A percentile compares a stretch with the other conserved stretches of the same genome.
These are phyloP conservation scores for Dysdera silvatica DNA, from an alignment of 1,140 invertebrate species.

Conservation along the genomic window DNA sequence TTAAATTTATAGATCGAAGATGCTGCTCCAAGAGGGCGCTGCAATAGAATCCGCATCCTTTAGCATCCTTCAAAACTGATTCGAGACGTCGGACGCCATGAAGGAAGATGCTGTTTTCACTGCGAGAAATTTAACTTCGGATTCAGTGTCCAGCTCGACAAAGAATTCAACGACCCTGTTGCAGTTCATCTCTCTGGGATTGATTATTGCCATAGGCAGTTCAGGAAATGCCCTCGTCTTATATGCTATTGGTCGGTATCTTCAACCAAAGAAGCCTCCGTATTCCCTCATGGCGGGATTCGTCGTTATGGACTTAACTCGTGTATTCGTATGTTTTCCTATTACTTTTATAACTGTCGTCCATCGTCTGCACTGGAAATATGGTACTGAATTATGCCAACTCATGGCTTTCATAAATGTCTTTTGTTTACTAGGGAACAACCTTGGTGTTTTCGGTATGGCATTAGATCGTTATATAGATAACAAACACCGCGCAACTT, in stretches of 20 bases:
- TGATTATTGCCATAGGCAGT: slow-evolving; percentile 18
- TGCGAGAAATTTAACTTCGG: background rate
- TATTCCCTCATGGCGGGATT: slow-evolving; percentile 20
- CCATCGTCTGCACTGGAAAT: slow-evolving; percentile 1
- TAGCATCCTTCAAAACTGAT: too few relatives aligned
- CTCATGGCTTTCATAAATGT: slow-evolving; percentile 15
- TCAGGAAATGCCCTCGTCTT: slow-evolving; percentile 18
- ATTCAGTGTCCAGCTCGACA: background rate
- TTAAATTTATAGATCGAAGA: too few relatives aligned
- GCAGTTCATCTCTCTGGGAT: slow-evolving; percentile 24
- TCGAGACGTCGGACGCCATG: too few relatives aligned
- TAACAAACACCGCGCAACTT: slow-evolving; percentile 5
- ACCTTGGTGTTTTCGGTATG: slow-evolving; percentile 19
- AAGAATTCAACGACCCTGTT: background rate
- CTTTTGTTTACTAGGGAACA: slow-evolving; percentile 20
- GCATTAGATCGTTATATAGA: slow-evolving; percentile 18
- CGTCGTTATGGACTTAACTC: slow-evolving; percentile 12
- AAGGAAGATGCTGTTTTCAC: too few relatives aligned
- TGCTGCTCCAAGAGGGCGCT: too few relatives aligned
- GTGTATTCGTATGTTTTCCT: slow-evolving; percentile 18
- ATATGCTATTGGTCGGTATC: slow-evolving; percentile 15
- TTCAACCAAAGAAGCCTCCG: slow-evolving; percentile 3
- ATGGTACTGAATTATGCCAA: slow-evolving; percentile 8
- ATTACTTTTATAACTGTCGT: slow-evolving; percentile 15
- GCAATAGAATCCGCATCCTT: too few relatives aligned